Evolutionary conservation across 2,797 vertebrate species (phyloP), one percentile per base, ranked within the genome.

Genomic region (Florisuga fusca): DNA sequence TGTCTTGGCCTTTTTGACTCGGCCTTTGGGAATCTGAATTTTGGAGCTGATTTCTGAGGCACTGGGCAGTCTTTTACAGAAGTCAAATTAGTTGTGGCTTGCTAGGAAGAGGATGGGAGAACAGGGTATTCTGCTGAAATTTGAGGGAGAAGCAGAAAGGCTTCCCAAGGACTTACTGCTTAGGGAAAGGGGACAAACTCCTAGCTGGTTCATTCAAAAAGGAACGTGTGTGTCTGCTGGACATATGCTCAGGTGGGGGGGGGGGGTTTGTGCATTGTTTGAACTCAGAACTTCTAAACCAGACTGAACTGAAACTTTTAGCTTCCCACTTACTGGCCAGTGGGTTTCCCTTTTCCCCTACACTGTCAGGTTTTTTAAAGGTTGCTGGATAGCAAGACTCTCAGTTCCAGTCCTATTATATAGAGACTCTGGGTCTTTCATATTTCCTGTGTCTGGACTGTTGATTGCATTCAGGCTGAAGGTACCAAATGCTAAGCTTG

Each of bases 211-310:
- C 25, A 0, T 9, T 31, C 41, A 19, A 4, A 36, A 80, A 19
- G 11, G 19, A 19, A 38, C 11, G 38, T 38, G 14, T 21, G 17
- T 3, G 0, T 62, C 72, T 90, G 55, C 29, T 9, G 27, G 27
- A 50, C 2, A 1, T 34, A 7, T 5, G 0, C 9, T 12, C 23
- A 13, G 34, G 12, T 72, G 41, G 22, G 53, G 2, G 22, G 11
- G 29, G 8, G 26, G 22, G 69, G 61, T 38, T 61, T 66, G 33
- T 48, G 27, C 2, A 0, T 68, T 73, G 20, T 68, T 82, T 33
- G 57, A 45, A n/a, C 31, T 63, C 26, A 16, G 6, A 55, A 7
- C 43, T 69, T 73, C 33, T 34, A 71, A 58, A 51, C 17, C 31
- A 33, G 26, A 2, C 53, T 63, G 66, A 62, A 33, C 29, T 33